Evolutionary conservation across 2,888 invertebrate genomes (phyloP).

Genomic region (Leucophora obtusa): DNA sequence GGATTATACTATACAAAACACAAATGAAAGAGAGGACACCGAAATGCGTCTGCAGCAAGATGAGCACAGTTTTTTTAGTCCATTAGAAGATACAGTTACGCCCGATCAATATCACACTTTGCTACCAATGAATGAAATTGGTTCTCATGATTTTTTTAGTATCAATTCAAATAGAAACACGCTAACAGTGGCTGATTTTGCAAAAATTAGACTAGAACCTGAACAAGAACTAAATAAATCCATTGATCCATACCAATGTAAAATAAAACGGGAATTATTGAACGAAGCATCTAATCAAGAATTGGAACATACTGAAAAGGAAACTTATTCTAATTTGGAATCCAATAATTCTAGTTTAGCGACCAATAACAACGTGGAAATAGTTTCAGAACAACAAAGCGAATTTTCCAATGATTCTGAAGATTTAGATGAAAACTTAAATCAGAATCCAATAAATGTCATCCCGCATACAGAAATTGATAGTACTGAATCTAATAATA

Average conservation of each 20-base stretch:
- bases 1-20: too few relatives aligned
- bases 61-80: not conserved
- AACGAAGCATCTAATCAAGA: not conserved
- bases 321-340: not conserved
- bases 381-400: not conserved
- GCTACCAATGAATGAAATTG: not conserved
- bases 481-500: not conserved
- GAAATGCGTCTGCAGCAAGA: not conserved
- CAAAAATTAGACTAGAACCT: conserved; percentile 25
- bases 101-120: not conserved
- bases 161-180: not conserved
- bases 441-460: not conserved
- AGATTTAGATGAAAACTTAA: not conserved
- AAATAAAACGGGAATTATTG: not conserved
- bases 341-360: not conserved
- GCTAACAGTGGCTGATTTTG: conserved; percentile 21
- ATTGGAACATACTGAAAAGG: not conserved
- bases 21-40: not conserved
- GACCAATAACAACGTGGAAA: not conserved
- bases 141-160: not conserved
- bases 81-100: conserved; percentile 2
- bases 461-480: not conserved
- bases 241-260: not conserved
- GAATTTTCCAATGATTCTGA: not conserved
- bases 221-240: not conserved